Conservation (phyloP, 1,140 invertebrate genomes). For the Arion vulgaris region DNA sequence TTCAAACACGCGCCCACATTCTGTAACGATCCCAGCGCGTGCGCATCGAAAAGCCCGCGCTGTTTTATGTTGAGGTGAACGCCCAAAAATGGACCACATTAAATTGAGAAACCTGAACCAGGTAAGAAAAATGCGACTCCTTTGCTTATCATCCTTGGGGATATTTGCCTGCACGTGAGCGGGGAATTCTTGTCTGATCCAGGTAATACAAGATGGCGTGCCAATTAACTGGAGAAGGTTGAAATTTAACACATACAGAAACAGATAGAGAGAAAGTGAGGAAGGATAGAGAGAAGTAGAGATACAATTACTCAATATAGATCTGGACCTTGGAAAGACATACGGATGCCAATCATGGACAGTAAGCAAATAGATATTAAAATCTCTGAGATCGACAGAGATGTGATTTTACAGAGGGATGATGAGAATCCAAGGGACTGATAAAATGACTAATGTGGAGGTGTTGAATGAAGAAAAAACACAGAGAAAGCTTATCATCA, state of each 20-base stretch:
- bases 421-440: too few relatives aligned
- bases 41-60: too few relatives aligned
- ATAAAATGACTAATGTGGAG: too few relatives aligned
- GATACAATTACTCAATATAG: background rate
- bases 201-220: slow-evolving; percentile 13
- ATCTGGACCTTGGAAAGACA: background rate
- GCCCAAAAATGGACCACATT: background rate
- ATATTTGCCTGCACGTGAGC: background rate
- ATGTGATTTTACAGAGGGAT: too few relatives aligned
- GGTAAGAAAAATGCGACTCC: background rate
- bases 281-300: background rate
- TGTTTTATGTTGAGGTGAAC: too few relatives aligned
- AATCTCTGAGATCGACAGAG: too few relatives aligned
- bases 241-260: background rate
- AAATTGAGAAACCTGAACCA: background rate
- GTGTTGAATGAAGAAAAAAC: too few relatives aligned
- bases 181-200: background rate
- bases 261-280: background rate
- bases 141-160: background rate
- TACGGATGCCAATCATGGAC: too few relatives aligned
- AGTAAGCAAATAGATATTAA: too few relatives aligned
- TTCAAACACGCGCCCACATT: background rate
- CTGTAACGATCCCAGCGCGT: too few relatives aligned
- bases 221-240: background rate
- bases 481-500: too few relatives aligned